Evolutionary conservation across 2,797 vertebrate genomes (phyloP).

Genomic region (Erpetoichthys calabaricus): DNA sequence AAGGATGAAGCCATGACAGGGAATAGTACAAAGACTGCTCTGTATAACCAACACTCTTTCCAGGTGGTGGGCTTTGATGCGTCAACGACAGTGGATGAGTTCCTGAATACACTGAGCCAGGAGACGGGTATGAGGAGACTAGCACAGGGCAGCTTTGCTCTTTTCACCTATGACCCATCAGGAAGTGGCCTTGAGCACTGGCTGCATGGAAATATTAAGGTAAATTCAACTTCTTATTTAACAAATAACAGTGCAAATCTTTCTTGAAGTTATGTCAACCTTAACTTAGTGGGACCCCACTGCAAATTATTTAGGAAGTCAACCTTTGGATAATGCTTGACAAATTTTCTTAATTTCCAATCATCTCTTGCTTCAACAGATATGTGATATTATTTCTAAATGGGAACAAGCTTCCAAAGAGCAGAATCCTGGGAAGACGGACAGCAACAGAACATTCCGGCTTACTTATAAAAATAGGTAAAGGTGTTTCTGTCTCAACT

Average conservation of each 20-base stretch:
- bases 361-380: conserved; percentile 43
- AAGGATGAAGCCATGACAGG: too few relatives aligned
- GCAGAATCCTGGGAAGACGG: conserved; percentile 81
- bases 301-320: too few relatives aligned
- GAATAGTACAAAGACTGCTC: too few relatives aligned
- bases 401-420: conserved; percentile 96
- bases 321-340: neutral
- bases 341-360: neutral
- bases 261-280: neutral
- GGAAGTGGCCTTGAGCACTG: conserved; percentile 80
- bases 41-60: conserved; percentile 5
- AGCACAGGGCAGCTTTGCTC: conserved; percentile 73
- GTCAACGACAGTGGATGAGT: conserved; percentile 92
- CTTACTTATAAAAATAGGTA: conserved; percentile 95
- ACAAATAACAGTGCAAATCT: neutral
- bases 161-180: conserved; percentile 88
- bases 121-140: conserved; percentile 83
- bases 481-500: neutral
- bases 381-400: conserved; percentile 96
- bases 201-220: conserved; percentile 83
- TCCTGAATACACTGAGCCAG: conserved; percentile 83
- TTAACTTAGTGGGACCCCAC: too few relatives aligned
- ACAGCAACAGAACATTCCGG: conserved; percentile 78
- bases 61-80: conserved; percentile 95
- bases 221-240: conserved; percentile 26